Percentiles rank a stretch among this genome's conserved stretches.
These are phyloP conservation scores for Pipistrellus pygmaeus DNA, from an alignment of 2,797 vertebrate genomes.

Conservation along the genomic window DNA sequence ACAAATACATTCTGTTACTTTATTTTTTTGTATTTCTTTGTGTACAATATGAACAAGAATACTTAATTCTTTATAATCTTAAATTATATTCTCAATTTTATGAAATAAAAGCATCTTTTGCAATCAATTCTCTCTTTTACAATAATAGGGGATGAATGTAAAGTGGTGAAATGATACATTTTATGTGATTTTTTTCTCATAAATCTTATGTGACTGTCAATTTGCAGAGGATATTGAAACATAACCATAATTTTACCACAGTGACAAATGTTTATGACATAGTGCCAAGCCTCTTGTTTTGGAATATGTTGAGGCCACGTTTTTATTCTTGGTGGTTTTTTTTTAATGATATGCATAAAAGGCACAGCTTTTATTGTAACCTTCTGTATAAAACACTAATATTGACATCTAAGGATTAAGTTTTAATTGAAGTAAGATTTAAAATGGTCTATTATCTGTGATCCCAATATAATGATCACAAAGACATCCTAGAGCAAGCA, in stretches of 20 bases:
- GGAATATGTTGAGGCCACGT: constrained; percentile 59
- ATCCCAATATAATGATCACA: constrained; percentile 76
- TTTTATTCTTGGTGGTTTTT: constrained; percentile 54
- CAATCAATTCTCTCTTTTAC: constrained; percentile 13
- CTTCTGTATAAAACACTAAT: constrained; percentile 67
- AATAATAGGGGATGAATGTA: constrained; percentile 50
- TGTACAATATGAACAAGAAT: background rate
- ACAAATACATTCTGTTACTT: background rate
- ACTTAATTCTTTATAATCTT: background rate
- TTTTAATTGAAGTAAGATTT: constrained; percentile 82
- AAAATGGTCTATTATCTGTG: constrained; percentile 78
- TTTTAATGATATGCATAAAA: constrained; percentile 61
- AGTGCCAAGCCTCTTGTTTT: constrained; percentile 39
- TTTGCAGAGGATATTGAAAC: constrained; percentile 58
- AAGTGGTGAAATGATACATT: background rate
- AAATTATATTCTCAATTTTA: constrained; percentile 57
- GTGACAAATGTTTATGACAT: constrained; percentile 38
- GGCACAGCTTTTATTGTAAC: constrained; percentile 67
- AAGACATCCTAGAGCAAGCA: constrained; percentile 72
- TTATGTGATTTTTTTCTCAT: background rate
- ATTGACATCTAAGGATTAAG: constrained; percentile 79
- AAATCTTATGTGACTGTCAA: constrained; percentile 22
- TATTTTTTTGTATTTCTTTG: background rate
- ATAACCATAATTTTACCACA: constrained; percentile 59
- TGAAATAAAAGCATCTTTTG: background rate